These are phyloP conservation scores for Rhizoglyphus robini DNA, from an alignment of 1,140 invertebrate genomes.

Conservation along the genomic window DNA sequence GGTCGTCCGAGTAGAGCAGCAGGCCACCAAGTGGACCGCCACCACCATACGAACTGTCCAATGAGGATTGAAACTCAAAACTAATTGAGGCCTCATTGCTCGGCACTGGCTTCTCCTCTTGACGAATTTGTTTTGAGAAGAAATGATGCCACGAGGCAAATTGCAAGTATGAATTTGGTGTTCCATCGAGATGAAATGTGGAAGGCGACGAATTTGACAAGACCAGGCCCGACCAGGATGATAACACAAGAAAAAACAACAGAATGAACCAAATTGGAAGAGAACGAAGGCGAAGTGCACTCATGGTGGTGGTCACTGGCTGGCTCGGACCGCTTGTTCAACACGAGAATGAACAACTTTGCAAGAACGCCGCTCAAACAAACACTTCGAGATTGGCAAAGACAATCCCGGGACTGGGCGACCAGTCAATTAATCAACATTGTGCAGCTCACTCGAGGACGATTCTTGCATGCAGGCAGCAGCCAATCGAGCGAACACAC, in stretches of 20 bases:
- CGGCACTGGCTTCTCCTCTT: not conserved
- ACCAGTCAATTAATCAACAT: too few species aligned
- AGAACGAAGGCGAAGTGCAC: too few species aligned
- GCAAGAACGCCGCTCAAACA: too few species aligned
- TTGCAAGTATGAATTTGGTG: conserved; percentile 68
- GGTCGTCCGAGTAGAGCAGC: conserved; percentile 81
- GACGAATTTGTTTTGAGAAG: conserved; percentile 30
- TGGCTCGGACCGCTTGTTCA: too few species aligned
- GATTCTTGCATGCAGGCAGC: too few species aligned
- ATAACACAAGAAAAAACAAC: not conserved
- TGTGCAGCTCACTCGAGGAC: too few species aligned
- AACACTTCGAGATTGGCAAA: too few species aligned
- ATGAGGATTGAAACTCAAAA: conserved; percentile 76
- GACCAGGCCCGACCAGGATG: not conserved
- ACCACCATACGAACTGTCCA: not conserved
- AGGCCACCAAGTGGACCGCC: conserved; percentile 47
- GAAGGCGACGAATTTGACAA: not conserved
- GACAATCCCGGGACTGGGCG: too few species aligned
- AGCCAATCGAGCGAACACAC: too few species aligned
- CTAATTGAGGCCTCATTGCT: conserved; percentile 60
- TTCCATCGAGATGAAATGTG: conserved; percentile 49
- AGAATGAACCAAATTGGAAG: too few species aligned
- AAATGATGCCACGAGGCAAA: conserved; percentile 77
- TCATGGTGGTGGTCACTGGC: too few species aligned
- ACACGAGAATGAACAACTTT: too few species aligned